Base-by-base conservation (phyloP, 2,888 invertebrate genomes). In the Palloptera scutellata region DNA sequence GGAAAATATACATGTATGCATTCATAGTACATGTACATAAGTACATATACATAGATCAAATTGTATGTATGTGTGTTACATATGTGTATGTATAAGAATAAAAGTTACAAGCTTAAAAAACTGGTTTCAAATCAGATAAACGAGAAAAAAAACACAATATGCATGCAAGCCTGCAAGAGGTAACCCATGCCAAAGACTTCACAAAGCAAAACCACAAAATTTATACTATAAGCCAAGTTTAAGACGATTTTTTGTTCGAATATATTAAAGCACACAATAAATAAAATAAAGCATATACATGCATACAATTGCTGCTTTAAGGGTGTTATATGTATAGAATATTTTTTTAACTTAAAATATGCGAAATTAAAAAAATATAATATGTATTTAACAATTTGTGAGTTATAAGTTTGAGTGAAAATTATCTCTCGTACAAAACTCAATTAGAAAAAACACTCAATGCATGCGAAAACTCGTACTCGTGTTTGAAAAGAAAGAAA, bases 401-500 rank as follows among this genome's bases (percentile, higher is more conserved):
- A 30, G 30, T 30, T 30, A 30, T 30, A 30, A 30, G 30, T 30
- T 30, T 30, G 30, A 48, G 48, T 15, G 12, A 13, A 48, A 48
- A 48, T 4, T 15, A 10, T n/a, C 12, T 13, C 13, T 15, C 15
- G 8, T 15, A 48, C 11, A 5, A 51, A 51, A 13, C 12, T 30
- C 41, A 58, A 59, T 17, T 60, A 52, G 40, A 59, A n/a, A 17
- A 19, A 54, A 45, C 13, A 17, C 61, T 55, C 61, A 60, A 61
- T 48, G 55, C n/a, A 4, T 30, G n/a, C n/a, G n/a, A 17, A 11
- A 40, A 40, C 6, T 40, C 52, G 48, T n/a, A 48, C 13, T 5
- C 5, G 12, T n/a, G 48, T 15, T 48, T 48, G 30, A 69, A 77
- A 77, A 76, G 78, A 79, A 79, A 79, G 78, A 78, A 79, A 79